Evolutionary conservation across 64 coral and sea anemone species (phyloP).

Genomic region (Montipora efflorescens): DNA sequence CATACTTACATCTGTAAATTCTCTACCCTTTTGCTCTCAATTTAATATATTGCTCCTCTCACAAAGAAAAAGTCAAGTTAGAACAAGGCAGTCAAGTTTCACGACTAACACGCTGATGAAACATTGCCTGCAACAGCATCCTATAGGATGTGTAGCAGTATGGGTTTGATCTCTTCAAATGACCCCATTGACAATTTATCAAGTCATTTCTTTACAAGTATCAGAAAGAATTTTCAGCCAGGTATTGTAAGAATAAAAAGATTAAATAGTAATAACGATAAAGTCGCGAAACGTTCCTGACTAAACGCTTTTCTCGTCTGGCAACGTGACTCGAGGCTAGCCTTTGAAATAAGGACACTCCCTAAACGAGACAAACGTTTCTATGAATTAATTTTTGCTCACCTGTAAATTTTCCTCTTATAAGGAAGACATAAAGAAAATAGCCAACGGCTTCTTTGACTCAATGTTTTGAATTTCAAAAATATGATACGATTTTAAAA

Average conservation of each 20-base stretch:
- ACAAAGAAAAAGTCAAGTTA: background rate
- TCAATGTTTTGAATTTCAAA: conserved; percentile 59
- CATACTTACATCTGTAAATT: background rate
- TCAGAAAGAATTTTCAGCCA: background rate
- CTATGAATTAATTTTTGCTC: background rate
- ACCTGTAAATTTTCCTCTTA: conserved; percentile 29
- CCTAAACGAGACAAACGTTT: background rate
- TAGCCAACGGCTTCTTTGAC: background rate
- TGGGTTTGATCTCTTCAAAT: background rate
- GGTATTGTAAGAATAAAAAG: background rate
- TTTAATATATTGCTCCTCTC: background rate
- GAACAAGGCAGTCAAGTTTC: background rate
- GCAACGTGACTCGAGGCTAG: background rate
- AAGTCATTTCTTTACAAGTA: background rate
- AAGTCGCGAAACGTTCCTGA: background rate
- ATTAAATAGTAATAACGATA: conserved; percentile 16
- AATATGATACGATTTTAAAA: conserved; percentile 57
- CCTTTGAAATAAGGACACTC: background rate
- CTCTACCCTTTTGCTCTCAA: background rate
- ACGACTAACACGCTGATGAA: no score
- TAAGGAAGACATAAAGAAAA: conserved; percentile 43
- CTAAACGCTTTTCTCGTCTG: background rate
- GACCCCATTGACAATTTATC: background rate
- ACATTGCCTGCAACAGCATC: no score
- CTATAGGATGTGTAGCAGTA: background rate